These are phyloP conservation scores for Mustela nigripes DNA, from an alignment of 2,113 vertebrate species.

Conservation along the genomic window DNA sequence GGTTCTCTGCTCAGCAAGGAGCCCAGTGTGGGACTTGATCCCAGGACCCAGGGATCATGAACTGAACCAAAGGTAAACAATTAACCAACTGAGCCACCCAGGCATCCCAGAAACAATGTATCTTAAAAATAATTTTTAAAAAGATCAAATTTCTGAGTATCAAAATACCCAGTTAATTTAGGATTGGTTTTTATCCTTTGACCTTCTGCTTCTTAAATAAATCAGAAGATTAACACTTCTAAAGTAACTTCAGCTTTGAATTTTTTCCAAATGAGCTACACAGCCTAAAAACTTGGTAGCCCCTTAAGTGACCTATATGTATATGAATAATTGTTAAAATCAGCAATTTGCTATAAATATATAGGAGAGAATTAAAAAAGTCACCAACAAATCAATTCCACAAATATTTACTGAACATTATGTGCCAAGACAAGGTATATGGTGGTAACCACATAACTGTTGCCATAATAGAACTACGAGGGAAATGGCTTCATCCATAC, in stretches of 20 bases:
- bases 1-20: background rate
- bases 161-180: slow-evolving; percentile 15
- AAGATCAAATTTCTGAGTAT: background rate
- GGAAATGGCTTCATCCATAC: too few relatives aligned
- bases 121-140: slow-evolving; percentile 33
- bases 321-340: slow-evolving; percentile 36
- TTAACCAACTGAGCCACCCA: background rate
- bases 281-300: background rate
- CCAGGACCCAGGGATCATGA: background rate
- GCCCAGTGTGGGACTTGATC: background rate
- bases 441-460: accelerated
- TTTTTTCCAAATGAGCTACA: slow-evolving; percentile 40
- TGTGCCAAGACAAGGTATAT: background rate
- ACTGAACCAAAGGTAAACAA: background rate
- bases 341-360: slow-evolving; percentile 15
- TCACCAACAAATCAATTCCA: background rate
- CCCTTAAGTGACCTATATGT: background rate
- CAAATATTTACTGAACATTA: background rate
- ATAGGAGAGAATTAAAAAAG: background rate
- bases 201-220: slow-evolving; percentile 35
- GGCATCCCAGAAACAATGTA: background rate
- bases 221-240: slow-evolving; percentile 21
- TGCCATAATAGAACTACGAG: background rate
- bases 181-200: slow-evolving; percentile 12
- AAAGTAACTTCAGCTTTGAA: slow-evolving; percentile 38